Conservation (phyloP, 2,113 vertebrate species). For the Antennarius striatus region DNA sequence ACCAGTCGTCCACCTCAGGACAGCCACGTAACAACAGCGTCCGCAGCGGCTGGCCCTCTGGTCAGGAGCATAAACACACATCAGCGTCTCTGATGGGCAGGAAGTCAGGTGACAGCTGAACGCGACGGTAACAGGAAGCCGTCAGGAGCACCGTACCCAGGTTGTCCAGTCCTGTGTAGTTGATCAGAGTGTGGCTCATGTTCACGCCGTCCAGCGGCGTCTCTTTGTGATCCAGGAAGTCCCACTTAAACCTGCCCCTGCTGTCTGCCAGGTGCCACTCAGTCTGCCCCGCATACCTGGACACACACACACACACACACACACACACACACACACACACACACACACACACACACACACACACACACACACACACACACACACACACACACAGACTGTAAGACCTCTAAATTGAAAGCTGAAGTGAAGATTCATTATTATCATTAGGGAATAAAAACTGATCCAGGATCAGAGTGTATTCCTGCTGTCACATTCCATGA, state of each 20-base stretch:
- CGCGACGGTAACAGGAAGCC: not conserved
- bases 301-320: not conserved
- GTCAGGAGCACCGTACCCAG: slow-evolving; percentile 72
- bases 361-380: too few relatives aligned
- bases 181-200: slow-evolving; percentile 79
- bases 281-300: slow-evolving; percentile 80
- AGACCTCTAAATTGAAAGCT: too few relatives aligned
- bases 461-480: too few relatives aligned
- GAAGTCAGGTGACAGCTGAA: too few relatives aligned
- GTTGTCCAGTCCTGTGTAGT: slow-evolving; percentile 80
- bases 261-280: slow-evolving; percentile 74
- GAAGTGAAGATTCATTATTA: too few relatives aligned
- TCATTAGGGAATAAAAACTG: too few relatives aligned
- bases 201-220: slow-evolving; percentile 80
- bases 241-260: slow-evolving; percentile 56
- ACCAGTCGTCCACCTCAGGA: slow-evolving; percentile 86
- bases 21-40: slow-evolving; percentile 81
- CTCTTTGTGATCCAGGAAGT: slow-evolving; percentile 61
- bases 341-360: too few relatives aligned
- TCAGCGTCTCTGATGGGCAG: too few relatives aligned
- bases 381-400: too few relatives aligned
- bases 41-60: slow-evolving; percentile 72
- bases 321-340: too few relatives aligned
- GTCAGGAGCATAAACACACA: slow-evolving; percentile 1
- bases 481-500: too few relatives aligned